These are phyloP conservation scores for Psix sp. DNA, from an alignment of 1,140 invertebrate genomes.

Conservation along the genomic window DNA sequence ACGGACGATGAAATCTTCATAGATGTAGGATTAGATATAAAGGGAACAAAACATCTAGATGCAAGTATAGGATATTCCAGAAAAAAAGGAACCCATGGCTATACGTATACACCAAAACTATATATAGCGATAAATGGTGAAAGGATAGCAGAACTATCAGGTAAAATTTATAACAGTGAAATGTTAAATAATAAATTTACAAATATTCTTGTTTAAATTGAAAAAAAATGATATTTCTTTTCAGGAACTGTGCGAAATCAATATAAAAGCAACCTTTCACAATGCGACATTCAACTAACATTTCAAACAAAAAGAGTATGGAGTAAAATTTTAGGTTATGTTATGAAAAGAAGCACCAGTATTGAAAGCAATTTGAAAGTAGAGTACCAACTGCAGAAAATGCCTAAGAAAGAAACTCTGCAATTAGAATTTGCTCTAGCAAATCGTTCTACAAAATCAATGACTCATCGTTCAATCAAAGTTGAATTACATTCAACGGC, in stretches of 20 bases:
- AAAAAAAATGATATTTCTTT: constrained; percentile 10
- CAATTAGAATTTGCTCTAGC: constrained; percentile 81
- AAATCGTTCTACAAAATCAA: constrained; percentile 80
- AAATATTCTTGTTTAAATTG: background rate
- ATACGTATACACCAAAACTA: constrained; percentile 81
- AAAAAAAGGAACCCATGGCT: constrained; percentile 79
- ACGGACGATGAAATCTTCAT: constrained; percentile 81
- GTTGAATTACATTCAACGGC: constrained; percentile 83
- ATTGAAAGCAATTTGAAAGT: constrained; percentile 80
- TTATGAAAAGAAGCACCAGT: constrained; percentile 78
- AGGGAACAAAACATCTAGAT: constrained; percentile 84
- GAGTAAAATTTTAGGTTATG: constrained; percentile 82
- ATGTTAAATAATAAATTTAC: background rate
- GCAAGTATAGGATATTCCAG: constrained; percentile 77
- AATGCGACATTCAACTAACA: constrained; percentile 82
- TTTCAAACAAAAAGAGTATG: constrained; percentile 84
- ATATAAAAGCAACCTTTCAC: constrained; percentile 82
- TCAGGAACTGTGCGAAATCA: constrained; percentile 76
- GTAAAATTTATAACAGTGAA: constrained; percentile 66
- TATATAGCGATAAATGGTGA: constrained; percentile 83
- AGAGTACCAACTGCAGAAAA: constrained; percentile 82
- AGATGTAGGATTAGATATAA: constrained; percentile 82
- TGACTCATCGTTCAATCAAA: constrained; percentile 79
- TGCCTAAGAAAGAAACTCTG: constrained; percentile 81
- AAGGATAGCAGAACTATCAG: constrained; percentile 81